These are phyloP conservation scores for Pandemis heparana DNA, from an alignment of 2,888 invertebrate species.

Conservation along the genomic window DNA sequence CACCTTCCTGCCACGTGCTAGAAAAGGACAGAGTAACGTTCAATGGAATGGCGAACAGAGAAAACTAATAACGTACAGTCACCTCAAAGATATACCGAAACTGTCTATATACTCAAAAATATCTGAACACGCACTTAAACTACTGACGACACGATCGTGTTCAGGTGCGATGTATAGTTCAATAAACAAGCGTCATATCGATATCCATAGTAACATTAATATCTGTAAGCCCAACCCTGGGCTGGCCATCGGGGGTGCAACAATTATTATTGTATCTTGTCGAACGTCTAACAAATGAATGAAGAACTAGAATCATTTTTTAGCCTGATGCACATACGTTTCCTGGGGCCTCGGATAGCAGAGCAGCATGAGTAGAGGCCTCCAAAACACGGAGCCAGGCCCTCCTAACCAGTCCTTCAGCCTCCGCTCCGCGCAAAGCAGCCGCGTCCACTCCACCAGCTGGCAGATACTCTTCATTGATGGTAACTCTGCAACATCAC, in stretches of 20 bases:
- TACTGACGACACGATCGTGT: no score
- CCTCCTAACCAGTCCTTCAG: slow-evolving; percentile 96
- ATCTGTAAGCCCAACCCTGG: no score
- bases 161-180: no score
- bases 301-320: not conserved
- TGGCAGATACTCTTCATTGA: slow-evolving; percentile 69
- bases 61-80: no score
- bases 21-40: slow-evolving; percentile 24
- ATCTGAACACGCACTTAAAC: no score
- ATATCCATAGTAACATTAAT: no score
- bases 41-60: not conserved
- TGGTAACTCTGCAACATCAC: slow-evolving; percentile 51
- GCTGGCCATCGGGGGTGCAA: no score
- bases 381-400: slow-evolving; percentile 94
- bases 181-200: no score
- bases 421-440: slow-evolving; percentile 91
- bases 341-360: slow-evolving; percentile 86
- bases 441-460: slow-evolving; percentile 92
- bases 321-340: slow-evolving; percentile 55
- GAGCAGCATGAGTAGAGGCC: slow-evolving; percentile 90
- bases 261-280: no score
- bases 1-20: slow-evolving; percentile 78
- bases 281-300: no score
- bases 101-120: no score
- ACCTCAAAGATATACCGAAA: no score